Evolutionary conservation across 2,888 invertebrate genomes (phyloP).

Genomic region (Opisthograptis luteolata): DNA sequence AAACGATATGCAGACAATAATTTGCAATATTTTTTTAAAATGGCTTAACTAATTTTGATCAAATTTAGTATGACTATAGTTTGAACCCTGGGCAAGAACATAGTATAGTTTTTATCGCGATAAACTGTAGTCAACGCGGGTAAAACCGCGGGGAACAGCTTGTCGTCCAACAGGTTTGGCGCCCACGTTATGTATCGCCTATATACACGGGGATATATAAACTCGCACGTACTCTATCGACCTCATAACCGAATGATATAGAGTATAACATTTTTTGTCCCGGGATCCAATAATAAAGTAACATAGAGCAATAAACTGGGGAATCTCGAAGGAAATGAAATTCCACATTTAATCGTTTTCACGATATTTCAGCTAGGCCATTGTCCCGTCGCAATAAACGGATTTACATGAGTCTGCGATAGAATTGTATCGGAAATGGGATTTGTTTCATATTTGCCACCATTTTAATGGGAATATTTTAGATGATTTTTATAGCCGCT

Average conservation of each 20-base stretch:
- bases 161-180: too few relatives aligned
- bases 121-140: too few relatives aligned
- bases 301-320: conserved; percentile 20
- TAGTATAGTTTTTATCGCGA: too few relatives aligned
- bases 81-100: too few relatives aligned
- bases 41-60: too few relatives aligned
- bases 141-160: too few relatives aligned
- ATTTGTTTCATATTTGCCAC: not conserved
- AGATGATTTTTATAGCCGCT: too few relatives aligned
- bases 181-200: too few relatives aligned
- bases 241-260: conserved; percentile 7
- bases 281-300: conserved; percentile 10
- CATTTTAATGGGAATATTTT: not conserved
- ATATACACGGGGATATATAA: too few relatives aligned
- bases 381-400: conserved; percentile 9
- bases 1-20: too few relatives aligned
- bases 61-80: too few relatives aligned
- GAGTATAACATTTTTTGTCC: conserved; percentile 4
- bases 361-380: conserved; percentile 23
- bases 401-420: conserved; percentile 16
- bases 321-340: conserved; percentile 29
- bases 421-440: conserved; percentile 8
- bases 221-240: not conserved
- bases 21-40: too few relatives aligned
- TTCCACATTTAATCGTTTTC: conserved; percentile 26